Percentiles rank a stretch among this genome's conserved stretches.
These are phyloP conservation scores for Drosophila pachea DNA, from an alignment of 1,140 invertebrate species.

Conservation along the genomic window DNA sequence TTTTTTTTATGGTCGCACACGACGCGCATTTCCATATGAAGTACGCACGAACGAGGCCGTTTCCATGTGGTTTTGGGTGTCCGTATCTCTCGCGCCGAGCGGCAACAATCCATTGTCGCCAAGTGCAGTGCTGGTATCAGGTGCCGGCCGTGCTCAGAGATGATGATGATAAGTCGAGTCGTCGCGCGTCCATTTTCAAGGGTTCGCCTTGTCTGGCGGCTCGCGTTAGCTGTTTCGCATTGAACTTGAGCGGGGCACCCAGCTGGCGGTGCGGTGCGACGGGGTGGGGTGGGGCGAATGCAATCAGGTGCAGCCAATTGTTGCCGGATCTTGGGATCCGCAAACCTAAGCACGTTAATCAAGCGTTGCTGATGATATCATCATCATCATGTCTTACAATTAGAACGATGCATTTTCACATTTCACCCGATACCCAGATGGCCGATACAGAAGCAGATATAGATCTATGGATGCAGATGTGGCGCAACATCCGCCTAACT, in stretches of 20 bases:
- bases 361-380: conserved; percentile 68
- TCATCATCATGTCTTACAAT: conserved; percentile 66
- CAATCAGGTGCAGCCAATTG: conserved; percentile 55
- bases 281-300: conserved; percentile 17
- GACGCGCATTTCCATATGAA: conserved; percentile 19
- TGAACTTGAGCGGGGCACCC: conserved; percentile 61
- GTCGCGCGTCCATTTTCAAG: conserved; percentile 67
- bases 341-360: conserved; percentile 44
- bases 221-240: conserved; percentile 64
- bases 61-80: conserved; percentile 42
- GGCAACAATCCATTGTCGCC: conserved; percentile 10
- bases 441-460: conserved; percentile 3
- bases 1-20: neutral
- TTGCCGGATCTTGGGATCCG: conserved; percentile 56
- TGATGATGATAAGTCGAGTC: conserved; percentile 40
- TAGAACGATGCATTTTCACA: conserved; percentile 74
- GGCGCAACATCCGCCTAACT: conserved; percentile 38
- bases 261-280: neutral
- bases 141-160: conserved; percentile 34
- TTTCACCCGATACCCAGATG: conserved; percentile 39
- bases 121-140: conserved; percentile 13
- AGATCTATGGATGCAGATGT: neutral
- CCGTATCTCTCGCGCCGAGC: conserved; percentile 10
- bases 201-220: conserved; percentile 70
- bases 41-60: conserved; percentile 14